phyloP scores from a whole-genome alignment of 2,888 invertebrate species.

The Chloromyia formosa region DNA sequence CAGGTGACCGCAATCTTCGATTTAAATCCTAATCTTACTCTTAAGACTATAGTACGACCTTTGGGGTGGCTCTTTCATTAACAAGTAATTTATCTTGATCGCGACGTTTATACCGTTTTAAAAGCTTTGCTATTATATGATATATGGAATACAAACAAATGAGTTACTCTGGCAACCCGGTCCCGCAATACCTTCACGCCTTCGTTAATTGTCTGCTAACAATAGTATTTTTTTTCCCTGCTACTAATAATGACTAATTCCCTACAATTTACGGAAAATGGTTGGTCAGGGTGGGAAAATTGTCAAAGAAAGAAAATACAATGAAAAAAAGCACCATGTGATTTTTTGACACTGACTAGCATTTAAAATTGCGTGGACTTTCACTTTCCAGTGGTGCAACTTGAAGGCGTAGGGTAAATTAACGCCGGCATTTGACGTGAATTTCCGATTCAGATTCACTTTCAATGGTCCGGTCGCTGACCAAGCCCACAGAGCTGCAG shows the following conservation, averaged over 20 bases:
- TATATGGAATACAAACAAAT: no score
- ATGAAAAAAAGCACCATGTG: neutral
- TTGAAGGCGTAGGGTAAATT: neutral
- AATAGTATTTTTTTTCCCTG: neutral
- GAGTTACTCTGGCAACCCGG: no score
- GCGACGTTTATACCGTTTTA: no score
- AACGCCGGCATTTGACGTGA: neutral
- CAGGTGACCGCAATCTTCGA: no score
- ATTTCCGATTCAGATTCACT: slow-evolving; percentile 8
- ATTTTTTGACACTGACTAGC: neutral
- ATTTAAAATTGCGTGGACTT: neutral
- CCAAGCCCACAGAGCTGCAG: neutral
- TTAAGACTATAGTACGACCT: no score
- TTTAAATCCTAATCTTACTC: no score
- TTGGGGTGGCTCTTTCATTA: no score
- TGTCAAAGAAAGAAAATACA: neutral
- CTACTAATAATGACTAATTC: neutral
- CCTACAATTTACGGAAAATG: slow-evolving; percentile 1
- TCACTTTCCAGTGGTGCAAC: neutral
- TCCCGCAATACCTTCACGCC: no score
- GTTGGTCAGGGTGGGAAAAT: slow-evolving; percentile 6
- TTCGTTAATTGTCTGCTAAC: neutral
- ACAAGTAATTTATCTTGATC: no score
- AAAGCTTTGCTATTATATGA: no score
- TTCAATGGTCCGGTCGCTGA: slow-evolving; percentile 3